These are phyloP conservation scores for Pachyrhynchus sulphureomaculatus DNA, from an alignment of 1,140 invertebrate genomes.

Conservation along the genomic window DNA sequence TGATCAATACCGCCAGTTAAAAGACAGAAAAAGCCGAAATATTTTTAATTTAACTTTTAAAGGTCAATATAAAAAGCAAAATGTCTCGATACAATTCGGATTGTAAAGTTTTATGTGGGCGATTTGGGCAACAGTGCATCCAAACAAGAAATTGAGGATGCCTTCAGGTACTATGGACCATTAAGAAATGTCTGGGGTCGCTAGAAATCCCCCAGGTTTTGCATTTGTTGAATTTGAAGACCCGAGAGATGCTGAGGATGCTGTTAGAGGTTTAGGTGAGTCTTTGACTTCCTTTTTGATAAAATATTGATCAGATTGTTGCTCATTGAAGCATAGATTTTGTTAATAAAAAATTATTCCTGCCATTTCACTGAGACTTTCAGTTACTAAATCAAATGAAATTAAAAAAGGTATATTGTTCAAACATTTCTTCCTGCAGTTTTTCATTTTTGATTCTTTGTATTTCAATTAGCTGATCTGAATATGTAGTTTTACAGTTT, in stretches of 20 bases:
- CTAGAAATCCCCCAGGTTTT: conserved; percentile 89
- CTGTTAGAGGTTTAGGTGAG: conserved; percentile 74
- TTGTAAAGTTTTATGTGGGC: conserved; percentile 94
- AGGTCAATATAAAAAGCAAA: not conserved
- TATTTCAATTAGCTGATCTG: too few species aligned
- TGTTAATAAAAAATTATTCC: too few species aligned
- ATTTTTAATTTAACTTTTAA: not conserved
- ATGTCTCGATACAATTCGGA: conserved; percentile 82
- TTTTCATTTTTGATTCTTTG: too few species aligned
- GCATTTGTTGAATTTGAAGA: conserved; percentile 96
- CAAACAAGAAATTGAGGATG: conserved; percentile 88
- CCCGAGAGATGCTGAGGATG: conserved; percentile 88
- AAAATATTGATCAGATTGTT: not conserved
- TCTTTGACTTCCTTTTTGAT: too few species aligned
- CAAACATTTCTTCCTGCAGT: too few species aligned
- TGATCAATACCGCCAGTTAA: conserved; percentile 21
- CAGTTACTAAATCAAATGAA: too few species aligned
- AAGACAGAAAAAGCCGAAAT: too few species aligned
- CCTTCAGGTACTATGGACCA: conserved; percentile 93
- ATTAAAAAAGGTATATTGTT: too few species aligned
- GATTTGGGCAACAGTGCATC: conserved; percentile 88
- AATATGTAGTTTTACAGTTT: too few species aligned
- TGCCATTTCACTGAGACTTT: too few species aligned
- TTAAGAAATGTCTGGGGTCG: conserved; percentile 92
- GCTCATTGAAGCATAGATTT: too few species aligned